phyloP scores from a whole-genome alignment of 2,797 vertebrate species.

The Parauchenoglanis ngamensis region DNA sequence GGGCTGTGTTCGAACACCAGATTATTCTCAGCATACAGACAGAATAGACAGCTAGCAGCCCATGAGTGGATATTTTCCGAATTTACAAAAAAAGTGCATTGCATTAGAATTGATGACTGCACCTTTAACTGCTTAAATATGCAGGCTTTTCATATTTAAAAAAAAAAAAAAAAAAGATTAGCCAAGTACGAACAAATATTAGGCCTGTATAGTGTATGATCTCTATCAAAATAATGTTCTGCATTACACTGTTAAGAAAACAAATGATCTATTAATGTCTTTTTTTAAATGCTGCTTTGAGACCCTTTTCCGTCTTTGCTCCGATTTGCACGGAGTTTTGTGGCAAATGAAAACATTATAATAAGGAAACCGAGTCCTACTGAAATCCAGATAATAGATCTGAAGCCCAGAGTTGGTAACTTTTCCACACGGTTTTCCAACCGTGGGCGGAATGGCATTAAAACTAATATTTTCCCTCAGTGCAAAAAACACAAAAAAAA shows the following conservation, averaged over 20 bases:
- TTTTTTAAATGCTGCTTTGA: not conserved
- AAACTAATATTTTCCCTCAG: not conserved
- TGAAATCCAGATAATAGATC: not conserved
- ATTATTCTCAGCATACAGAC: too few species aligned
- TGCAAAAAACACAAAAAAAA: not conserved
- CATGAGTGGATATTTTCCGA: too few species aligned
- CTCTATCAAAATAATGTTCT: not conserved
- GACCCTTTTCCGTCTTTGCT: not conserved
- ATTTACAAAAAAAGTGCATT: too few species aligned
- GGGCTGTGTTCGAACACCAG: too few species aligned
- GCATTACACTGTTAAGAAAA: not conserved
- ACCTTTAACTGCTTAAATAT: not conserved
- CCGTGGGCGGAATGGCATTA: not conserved
- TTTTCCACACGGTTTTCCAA: not conserved
- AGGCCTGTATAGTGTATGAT: not conserved
- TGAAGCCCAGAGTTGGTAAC: not conserved
- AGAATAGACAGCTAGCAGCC: too few species aligned
- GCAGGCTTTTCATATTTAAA: not conserved
- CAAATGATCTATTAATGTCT: not conserved
- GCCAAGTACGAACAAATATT: not conserved
- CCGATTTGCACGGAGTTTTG: not conserved
- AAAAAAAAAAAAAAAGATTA: not conserved
- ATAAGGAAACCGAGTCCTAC: not conserved
- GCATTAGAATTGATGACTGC: too few species aligned
- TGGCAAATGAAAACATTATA: not conserved